Conservation (phyloP, 1,140 invertebrate species). For the Zeugodacus cucurbitae region DNA sequence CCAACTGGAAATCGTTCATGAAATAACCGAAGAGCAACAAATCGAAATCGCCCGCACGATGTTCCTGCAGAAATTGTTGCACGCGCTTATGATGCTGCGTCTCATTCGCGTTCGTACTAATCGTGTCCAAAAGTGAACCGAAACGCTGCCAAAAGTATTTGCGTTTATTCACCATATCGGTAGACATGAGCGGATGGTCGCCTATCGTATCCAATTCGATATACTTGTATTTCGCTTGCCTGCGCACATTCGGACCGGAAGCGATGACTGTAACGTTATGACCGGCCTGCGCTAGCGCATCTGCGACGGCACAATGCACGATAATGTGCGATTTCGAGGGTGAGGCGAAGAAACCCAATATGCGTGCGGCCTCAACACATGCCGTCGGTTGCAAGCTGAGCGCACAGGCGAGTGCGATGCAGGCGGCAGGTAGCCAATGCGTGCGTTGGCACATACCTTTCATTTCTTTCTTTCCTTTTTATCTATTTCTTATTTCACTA, state of each 20-base stretch:
- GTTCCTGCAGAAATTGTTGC: constrained; percentile 16
- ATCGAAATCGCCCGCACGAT: constrained; percentile 45
- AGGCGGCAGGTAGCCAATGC: neutral
- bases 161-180: constrained; percentile 40
- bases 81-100: constrained; percentile 35
- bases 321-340: constrained; percentile 52
- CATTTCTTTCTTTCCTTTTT: neutral
- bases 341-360: constrained; percentile 51
- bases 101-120: constrained; percentile 4
- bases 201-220: constrained; percentile 34
- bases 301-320: constrained; percentile 46
- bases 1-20: constrained; percentile 46
- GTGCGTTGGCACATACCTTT: neutral
- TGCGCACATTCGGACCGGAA: neutral
- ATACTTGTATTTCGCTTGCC: constrained; percentile 27
- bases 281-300: constrained; percentile 49
- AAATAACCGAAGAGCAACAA: constrained; percentile 46
- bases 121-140: neutral
- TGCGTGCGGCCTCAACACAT: constrained; percentile 30
- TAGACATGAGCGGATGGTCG: constrained; percentile 1
- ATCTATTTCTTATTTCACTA: neutral
- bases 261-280: constrained; percentile 52
- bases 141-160: constrained; percentile 35
- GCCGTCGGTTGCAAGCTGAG: neutral
- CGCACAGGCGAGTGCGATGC: neutral